These are phyloP conservation scores for Sitophilus oryzae DNA, from an alignment of 1,140 invertebrate genomes.

Conservation along the genomic window DNA sequence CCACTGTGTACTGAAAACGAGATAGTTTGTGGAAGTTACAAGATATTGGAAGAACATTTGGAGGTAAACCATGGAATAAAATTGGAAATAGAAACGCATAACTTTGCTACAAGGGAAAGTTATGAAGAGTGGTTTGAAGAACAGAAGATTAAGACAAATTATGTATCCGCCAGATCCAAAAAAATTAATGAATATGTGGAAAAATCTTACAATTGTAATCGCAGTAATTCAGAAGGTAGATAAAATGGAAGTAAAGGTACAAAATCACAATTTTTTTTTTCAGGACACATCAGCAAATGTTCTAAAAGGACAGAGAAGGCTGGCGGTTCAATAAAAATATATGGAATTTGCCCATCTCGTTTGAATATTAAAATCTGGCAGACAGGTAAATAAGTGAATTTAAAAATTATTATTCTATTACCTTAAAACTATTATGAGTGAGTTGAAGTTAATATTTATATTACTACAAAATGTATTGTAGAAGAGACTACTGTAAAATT, in stretches of 20 bases:
- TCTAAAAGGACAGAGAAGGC: slow-evolving; percentile 6
- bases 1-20: background rate
- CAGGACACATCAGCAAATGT: slow-evolving; percentile 7
- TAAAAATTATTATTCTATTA: slow-evolving; percentile 1
- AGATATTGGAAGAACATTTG: background rate
- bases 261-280: background rate
- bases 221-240: background rate
- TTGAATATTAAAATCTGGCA: slow-evolving; percentile 9
- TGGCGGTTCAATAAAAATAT: slow-evolving; percentile 15
- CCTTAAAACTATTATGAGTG: background rate
- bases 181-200: background rate
- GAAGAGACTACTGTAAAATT: slow-evolving; percentile 5
- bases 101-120: background rate
- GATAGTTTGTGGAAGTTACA: background rate
- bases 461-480: slow-evolving; percentile 10
- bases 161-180: background rate
- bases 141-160: background rate
- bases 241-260: background rate
- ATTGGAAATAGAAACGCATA: background rate
- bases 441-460: background rate
- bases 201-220: background rate
- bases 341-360: slow-evolving; percentile 16
- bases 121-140: background rate
- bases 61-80: background rate
- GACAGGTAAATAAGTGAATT: no score